These are phyloP conservation scores for Cyprinodon variegatus DNA, from an alignment of 2,113 vertebrate species.

Conservation along the genomic window DNA sequence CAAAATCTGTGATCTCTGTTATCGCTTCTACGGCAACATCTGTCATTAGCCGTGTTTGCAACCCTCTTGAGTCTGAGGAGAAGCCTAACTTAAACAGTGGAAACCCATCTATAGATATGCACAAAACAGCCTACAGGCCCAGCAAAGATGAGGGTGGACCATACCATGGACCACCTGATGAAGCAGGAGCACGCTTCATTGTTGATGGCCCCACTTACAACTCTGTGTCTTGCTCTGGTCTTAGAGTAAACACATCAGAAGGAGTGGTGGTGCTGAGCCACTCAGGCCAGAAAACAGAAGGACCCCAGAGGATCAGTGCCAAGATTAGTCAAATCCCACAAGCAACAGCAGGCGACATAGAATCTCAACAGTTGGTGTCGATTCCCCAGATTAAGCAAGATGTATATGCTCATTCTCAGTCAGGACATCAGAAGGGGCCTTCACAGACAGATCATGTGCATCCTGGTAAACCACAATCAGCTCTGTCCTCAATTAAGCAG, in stretches of 20 bases:
- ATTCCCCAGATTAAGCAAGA: slow-evolving; percentile 96
- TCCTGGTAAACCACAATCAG: slow-evolving; percentile 84
- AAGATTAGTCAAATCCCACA: slow-evolving; percentile 98
- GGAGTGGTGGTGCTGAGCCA: slow-evolving; percentile 96
- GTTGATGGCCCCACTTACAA: slow-evolving; percentile 79
- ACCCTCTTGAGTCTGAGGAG: slow-evolving; percentile 88
- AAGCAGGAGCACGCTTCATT: slow-evolving; percentile 83
- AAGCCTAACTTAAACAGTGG: slow-evolving; percentile 82
- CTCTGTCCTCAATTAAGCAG: slow-evolving; percentile 86
- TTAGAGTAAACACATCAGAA: slow-evolving; percentile 94
- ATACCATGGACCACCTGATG: slow-evolving; percentile 89
- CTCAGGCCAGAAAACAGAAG: slow-evolving; percentile 95
- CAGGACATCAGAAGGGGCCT: slow-evolving; percentile 83
- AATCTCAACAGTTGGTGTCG: slow-evolving; percentile 94
- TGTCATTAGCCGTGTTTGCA: slow-evolving; percentile 94
- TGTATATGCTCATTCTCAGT: slow-evolving; percentile 83
- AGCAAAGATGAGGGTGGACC: slow-evolving; percentile 85
- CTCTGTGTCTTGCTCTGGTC: slow-evolving; percentile 85
- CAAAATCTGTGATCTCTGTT: slow-evolving; percentile 83
- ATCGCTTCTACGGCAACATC: slow-evolving; percentile 94
- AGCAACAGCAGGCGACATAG: slow-evolving; percentile 92
- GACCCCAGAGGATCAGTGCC: slow-evolving; percentile 91
- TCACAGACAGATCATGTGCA: slow-evolving; percentile 86
- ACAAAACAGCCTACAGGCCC: slow-evolving; percentile 84
- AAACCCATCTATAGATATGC: slow-evolving; percentile 79